Percentiles rank a stretch among this genome's conserved stretches.
Evolutionary conservation across 2,888 invertebrate species (phyloP).

Genomic region (Lycophotia porphyrea): DNA sequence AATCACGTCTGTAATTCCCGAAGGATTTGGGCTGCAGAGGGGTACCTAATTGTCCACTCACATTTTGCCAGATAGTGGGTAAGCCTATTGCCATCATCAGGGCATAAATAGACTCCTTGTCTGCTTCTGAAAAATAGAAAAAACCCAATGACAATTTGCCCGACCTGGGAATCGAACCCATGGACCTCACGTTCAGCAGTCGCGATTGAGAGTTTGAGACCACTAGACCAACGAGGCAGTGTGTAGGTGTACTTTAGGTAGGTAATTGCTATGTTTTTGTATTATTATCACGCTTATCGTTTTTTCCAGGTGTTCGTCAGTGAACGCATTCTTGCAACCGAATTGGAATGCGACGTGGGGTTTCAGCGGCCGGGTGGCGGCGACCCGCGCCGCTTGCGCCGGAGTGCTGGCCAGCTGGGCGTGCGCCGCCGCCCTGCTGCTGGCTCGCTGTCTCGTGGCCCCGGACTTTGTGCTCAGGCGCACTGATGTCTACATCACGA

Average conservation of each 20-base stretch:
- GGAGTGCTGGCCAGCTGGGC: conserved; percentile 84
- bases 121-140: too few species aligned
- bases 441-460: conserved; percentile 84
- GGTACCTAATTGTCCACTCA: too few species aligned
- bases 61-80: too few species aligned
- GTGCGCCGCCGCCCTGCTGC: conserved; percentile 79
- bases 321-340: conserved; percentile 75
- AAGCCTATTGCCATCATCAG: too few species aligned
- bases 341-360: conserved; percentile 77
- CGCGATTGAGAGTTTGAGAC: too few species aligned
- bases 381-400: conserved; percentile 81
- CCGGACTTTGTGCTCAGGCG: conserved; percentile 82
- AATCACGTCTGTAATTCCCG: too few species aligned
- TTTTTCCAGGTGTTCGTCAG: conserved; percentile 81
- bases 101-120: too few species aligned
- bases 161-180: too few species aligned
- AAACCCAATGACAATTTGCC: too few species aligned
- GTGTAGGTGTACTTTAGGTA: background rate
- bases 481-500: conserved; percentile 77
- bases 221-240: too few species aligned
- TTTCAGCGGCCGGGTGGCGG: conserved; percentile 76
- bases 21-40: too few species aligned
- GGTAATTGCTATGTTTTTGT: background rate
- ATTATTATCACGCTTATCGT: background rate
- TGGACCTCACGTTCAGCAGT: too few species aligned